Percentiles rank a stretch among this genome's conserved stretches.
Conservation (phyloP, 2,797 vertebrate genomes). For the Anas acuta region DNA sequence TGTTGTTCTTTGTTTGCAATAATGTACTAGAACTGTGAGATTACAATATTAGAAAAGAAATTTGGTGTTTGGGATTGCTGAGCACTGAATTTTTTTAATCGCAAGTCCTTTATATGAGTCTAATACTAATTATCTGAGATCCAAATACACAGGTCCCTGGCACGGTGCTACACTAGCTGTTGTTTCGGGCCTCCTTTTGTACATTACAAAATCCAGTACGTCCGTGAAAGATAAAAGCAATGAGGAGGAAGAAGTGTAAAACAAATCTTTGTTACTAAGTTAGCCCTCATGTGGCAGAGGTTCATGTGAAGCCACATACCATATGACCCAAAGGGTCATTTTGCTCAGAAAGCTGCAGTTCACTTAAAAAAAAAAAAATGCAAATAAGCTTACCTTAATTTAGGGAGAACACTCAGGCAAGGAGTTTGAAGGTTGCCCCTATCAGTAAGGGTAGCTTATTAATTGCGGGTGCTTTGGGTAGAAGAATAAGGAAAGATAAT, state of each 20-base stretch:
- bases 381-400: background rate
- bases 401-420: background rate
- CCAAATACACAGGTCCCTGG: background rate
- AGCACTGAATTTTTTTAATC: background rate
- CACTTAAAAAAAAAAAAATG: background rate
- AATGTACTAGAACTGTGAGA: background rate
- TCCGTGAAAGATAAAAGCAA: slow-evolving; percentile 2
- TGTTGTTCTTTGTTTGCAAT: background rate
- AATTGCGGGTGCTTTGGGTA: background rate
- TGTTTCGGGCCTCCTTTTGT: background rate
- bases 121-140: background rate
- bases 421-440: background rate
- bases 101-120: background rate
- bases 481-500: background rate
- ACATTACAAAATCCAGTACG: background rate
- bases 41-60: background rate
- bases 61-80: background rate
- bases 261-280: background rate
- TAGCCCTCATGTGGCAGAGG: background rate
- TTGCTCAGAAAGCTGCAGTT: background rate
- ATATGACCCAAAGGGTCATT: background rate
- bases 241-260: background rate
- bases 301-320: background rate
- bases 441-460: background rate
- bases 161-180: background rate